Evolutionary conservation across 2,113 vertebrate species (phyloP), one percentile per base, ranked within the genome.

Genomic region (Coracopsis vasa): DNA sequence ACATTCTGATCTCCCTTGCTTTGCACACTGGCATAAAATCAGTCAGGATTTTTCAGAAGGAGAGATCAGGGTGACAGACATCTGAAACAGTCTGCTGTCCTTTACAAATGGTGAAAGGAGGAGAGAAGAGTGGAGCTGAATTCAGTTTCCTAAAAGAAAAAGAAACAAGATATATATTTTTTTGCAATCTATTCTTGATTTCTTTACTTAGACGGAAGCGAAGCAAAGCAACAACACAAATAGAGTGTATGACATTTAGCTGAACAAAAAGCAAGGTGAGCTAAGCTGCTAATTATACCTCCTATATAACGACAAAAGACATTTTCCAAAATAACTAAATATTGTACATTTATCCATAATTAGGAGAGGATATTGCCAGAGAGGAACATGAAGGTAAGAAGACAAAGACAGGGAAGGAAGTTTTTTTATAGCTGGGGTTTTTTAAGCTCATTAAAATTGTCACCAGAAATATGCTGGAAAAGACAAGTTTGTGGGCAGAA

Each of bases 401-500:
- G 80, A 74, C 28, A 83, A 50, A 74, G 92, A 64, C 35, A 78
- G 37, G 16, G 75, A 80, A 39, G 56, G 24, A 61, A 10, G 1
- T 1, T 65, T 94, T 82, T 95, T 86, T 91, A 88, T 94, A 92
- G 73, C 24, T 80, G n/a, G 20, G 3, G 3, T 9, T 64, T 90
- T 94, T 81, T 42, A 27, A 16, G 44, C 53, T 71, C 0, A 5
- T 87, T 78, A 44, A 71, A 87, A 44, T 29, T 41, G 90, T 72
- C 85, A 94, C 80, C 64, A 89, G 91, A 85, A 96, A 91, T 94
- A 84, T 37, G 73, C 91, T 94, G 91, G 80, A 94, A 95, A 94
- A 95, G 96, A 88, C 72, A 92, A 65, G 62, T 73, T 80, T 95
- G 94, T 97, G 93, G 93, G 88, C 88, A 93, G 91, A 66, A 84